Evolutionary conservation across 2,888 invertebrate species (phyloP).

Genomic region (Carpatolechia fugitivella): DNA sequence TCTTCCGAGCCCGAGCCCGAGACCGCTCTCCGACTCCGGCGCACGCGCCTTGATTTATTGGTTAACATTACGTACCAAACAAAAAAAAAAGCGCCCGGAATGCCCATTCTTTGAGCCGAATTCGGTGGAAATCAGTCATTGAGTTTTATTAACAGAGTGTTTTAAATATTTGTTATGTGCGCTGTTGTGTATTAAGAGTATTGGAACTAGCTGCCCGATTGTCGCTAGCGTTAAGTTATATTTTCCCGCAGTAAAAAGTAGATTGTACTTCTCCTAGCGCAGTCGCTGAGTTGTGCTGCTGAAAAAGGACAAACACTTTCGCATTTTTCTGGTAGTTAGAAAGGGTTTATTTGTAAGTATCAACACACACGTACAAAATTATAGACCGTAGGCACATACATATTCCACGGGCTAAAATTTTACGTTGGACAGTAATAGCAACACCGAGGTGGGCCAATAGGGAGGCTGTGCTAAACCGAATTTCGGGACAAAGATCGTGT

Average conservation of each 20-base stretch:
- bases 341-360: no score
- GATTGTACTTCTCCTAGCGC: no score
- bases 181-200: neutral
- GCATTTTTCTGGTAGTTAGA: no score
- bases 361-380: no score
- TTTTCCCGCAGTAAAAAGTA: no score
- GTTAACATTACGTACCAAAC: slow-evolving; percentile 17
- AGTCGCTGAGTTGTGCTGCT: no score
- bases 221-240: no score
- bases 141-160: neutral
- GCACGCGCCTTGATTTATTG: slow-evolving; percentile 37
- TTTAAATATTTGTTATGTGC: slow-evolving; percentile 4
- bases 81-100: slow-evolving; percentile 12
- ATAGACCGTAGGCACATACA: neutral
- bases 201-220: no score
- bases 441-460: slow-evolving; percentile 29
- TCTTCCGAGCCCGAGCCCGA: neutral
- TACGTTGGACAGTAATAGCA: slow-evolving; percentile 32
- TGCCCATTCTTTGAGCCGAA: slow-evolving; percentile 13
- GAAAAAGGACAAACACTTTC: no score
- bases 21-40: slow-evolving; percentile 10
- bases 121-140: slow-evolving; percentile 3
- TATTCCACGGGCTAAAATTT: no score
- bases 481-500: slow-evolving; percentile 69
- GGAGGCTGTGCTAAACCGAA: slow-evolving; percentile 41